A percentile compares a stretch with the other conserved stretches of the same genome.
Conservation (phyloP, 2,888 invertebrate genomes). For the Mechanitis mazaeus region DNA sequence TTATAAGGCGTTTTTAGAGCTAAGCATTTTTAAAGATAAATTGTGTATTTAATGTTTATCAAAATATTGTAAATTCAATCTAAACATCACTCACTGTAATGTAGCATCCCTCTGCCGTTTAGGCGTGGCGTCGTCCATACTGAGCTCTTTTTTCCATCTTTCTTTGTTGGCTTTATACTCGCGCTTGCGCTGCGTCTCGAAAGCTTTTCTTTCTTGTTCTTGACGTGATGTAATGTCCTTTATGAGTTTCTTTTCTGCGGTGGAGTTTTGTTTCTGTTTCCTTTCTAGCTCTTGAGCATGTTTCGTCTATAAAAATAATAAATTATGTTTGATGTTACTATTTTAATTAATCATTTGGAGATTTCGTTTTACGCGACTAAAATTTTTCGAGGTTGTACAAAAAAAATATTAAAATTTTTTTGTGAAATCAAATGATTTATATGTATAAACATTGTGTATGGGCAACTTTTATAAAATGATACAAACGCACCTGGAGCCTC, state of each 20-base stretch:
- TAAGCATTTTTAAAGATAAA: too few species aligned
- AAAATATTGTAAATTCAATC: neutral
- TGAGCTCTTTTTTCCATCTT: conserved; percentile 94
- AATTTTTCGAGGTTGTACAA: too few species aligned
- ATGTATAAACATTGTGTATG: neutral
- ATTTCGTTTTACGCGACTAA: too few species aligned
- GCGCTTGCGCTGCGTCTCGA: conserved; percentile 94
- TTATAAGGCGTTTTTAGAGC: too few species aligned
- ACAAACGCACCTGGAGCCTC: conserved; percentile 81
- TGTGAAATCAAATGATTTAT: too few species aligned
- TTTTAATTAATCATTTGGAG: neutral
- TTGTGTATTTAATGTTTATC: too few species aligned
- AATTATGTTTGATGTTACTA: neutral
- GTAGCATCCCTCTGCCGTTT: conserved; percentile 94
- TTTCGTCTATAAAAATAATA: conserved; percentile 69
- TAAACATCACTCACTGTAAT: conserved; percentile 79
- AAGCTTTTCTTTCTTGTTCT: conserved; percentile 93
- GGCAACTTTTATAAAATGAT: neutral
- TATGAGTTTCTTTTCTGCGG: conserved; percentile 93
- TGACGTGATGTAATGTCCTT: conserved; percentile 94
- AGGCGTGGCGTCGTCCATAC: conserved; percentile 93
- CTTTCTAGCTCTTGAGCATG: conserved; percentile 87
- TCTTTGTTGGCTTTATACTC: conserved; percentile 98
- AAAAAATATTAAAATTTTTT: too few species aligned
- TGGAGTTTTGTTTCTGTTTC: conserved; percentile 89